Base-by-base conservation (phyloP, 2,797 vertebrate genomes). In the Odontamblyopus rebecca region DNA sequence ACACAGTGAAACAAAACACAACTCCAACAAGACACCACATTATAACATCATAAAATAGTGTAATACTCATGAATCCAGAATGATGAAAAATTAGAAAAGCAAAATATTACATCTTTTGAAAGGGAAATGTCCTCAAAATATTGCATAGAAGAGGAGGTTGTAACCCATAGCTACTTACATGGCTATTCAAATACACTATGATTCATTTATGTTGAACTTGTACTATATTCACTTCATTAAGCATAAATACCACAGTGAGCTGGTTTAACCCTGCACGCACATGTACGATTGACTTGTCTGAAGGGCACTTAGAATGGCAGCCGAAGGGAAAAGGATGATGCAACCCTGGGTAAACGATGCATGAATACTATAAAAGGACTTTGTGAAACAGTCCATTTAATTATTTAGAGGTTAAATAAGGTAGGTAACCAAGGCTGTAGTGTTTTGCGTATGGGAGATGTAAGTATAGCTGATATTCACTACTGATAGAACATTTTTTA, bases 181-280 rank as follows among this genome's bases (percentile, higher is more conserved):
- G 53, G 48, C 18, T 59, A 65, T 76, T 70, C 61, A 75, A 84
- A 70, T 53, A 71, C 63, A 77, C 72, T 9, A 51, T 6, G 57
- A 15, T 12, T 38, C 54, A 75, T 32, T 80, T 44, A 61, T 9
- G 51, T 19, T 50, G 61, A 74, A 73, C 68, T 71, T 53, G 4
- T 53, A 82, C 76, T 69, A 68, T 68, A 73, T 63, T 41, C 63
- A 38, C 76, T 77, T 70, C 48, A 54, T 54, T n/a, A 72, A 67
- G 59, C 66, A 23, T 48, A 69, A 72, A 68, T 68, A 70, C 75
- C 61, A 73, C 26, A 57, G 18, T 26, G 18, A 9, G 7, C 16
- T 35, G 16, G 16, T 61, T 59, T 3, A n/a, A n/a, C 41, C 41
- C 41, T 76, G 62, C 56, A 67, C 41, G 78, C 63, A 18, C 72